Conservation (phyloP, 2,888 invertebrate species). For the Drosophila anceps region DNA sequence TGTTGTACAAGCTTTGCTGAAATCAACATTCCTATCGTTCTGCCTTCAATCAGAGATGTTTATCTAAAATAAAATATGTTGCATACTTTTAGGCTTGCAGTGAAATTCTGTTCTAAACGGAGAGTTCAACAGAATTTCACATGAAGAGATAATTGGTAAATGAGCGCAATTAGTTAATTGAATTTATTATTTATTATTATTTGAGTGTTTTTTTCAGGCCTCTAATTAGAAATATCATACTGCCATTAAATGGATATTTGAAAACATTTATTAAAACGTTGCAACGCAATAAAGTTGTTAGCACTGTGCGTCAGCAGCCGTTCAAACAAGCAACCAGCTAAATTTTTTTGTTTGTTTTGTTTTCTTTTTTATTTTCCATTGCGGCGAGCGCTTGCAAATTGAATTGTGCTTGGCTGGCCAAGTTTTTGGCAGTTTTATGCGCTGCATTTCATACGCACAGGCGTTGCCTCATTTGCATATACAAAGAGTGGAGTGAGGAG, state of each 20-base stretch:
- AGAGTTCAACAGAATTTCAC: background rate
- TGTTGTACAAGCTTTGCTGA: background rate
- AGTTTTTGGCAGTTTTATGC: slow-evolving; percentile 28
- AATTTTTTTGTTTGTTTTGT: slow-evolving; percentile 13
- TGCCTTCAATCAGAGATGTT: background rate
- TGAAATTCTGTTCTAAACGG: background rate
- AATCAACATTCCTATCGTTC: background rate
- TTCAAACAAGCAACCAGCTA: background rate
- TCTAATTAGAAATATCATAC: background rate
- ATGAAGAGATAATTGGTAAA: background rate
- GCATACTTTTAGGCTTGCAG: background rate
- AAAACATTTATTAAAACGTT: background rate
- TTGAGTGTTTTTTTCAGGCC: background rate
- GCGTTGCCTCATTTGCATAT: slow-evolving; percentile 59
- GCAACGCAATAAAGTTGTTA: slow-evolving; percentile 26
- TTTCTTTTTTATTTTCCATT: slow-evolving; percentile 12
- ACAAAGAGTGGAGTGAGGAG: background rate
- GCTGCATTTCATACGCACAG: slow-evolving; percentile 39
- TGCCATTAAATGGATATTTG: background rate
- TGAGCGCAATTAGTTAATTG: background rate
- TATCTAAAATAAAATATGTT: background rate
- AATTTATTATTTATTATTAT: background rate
- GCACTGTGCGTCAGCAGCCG: slow-evolving; percentile 17
- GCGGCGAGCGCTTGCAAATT: slow-evolving; percentile 29
- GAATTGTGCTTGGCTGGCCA: slow-evolving; percentile 27